phyloP scores from a whole-genome alignment of 2,113 vertebrate species.

The Oncorhynchus tshawytscha region DNA sequence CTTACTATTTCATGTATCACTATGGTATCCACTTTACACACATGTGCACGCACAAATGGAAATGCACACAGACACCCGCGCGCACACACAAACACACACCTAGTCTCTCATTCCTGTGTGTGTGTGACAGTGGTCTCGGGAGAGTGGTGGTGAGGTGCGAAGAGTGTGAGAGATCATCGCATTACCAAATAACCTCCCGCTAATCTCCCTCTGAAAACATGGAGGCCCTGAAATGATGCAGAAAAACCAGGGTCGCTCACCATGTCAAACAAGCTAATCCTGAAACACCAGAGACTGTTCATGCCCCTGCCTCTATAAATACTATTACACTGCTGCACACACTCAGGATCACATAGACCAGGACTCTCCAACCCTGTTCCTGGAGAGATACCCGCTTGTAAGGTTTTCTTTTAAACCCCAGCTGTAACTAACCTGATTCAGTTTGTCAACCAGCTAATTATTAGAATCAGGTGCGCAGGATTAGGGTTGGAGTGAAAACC shows the following conservation, averaged over 20 bases:
- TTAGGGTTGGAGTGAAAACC: too few relatives aligned
- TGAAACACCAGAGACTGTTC: slow-evolving; percentile 49
- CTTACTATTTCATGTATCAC: too few relatives aligned
- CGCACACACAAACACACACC: too few relatives aligned
- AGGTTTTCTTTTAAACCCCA: too few relatives aligned
- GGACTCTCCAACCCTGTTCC: too few relatives aligned
- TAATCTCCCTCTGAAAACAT: slow-evolving; percentile 64
- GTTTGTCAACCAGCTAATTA: too few relatives aligned
- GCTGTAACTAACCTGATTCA: too few relatives aligned
- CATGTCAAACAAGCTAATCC: slow-evolving; percentile 59
- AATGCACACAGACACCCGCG: neutral
- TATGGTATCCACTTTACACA: neutral
- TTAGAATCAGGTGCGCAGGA: too few relatives aligned
- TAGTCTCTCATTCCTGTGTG: slow-evolving; percentile 20
- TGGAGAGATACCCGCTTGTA: too few relatives aligned
- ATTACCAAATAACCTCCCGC: slow-evolving; percentile 60
- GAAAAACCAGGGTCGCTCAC: slow-evolving; percentile 60
- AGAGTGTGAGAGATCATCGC: slow-evolving; percentile 63
- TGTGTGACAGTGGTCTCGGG: slow-evolving; percentile 38
- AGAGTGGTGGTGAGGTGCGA: slow-evolving; percentile 57
- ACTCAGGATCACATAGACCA: slow-evolving; percentile 7
- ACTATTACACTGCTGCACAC: slow-evolving; percentile 44
- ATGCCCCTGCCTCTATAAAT: slow-evolving; percentile 54
- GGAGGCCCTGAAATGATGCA: slow-evolving; percentile 57
- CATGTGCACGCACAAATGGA: neutral